These are phyloP conservation scores for Drosophila insularis DNA, from an alignment of 1,140 invertebrate species.

Conservation along the genomic window DNA sequence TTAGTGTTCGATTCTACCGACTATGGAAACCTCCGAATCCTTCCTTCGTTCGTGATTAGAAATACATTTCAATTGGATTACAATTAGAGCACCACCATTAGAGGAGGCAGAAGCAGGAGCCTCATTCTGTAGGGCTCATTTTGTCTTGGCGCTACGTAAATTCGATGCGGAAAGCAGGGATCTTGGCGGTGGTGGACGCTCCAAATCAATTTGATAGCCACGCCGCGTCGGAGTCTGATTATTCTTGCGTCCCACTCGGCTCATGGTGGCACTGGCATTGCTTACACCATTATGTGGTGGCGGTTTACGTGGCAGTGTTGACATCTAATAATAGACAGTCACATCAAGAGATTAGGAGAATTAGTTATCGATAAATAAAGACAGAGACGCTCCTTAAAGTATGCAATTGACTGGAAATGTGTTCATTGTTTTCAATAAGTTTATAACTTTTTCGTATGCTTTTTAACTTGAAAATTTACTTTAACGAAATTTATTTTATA, in stretches of 20 bases:
- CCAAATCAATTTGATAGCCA: constrained; percentile 65
- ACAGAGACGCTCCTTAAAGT: too few species aligned
- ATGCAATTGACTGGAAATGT: too few species aligned
- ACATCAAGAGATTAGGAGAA: neutral
- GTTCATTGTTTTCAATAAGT: too few species aligned
- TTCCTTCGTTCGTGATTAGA: constrained; percentile 53
- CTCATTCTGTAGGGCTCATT: constrained; percentile 29
- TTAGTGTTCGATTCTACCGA: neutral
- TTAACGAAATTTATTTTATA: too few species aligned
- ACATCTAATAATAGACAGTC: constrained; percentile 40
- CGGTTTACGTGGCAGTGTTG: constrained; percentile 73
- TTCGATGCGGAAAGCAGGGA: constrained; percentile 73
- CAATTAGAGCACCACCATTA: constrained; percentile 42
- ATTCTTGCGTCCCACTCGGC: constrained; percentile 57
- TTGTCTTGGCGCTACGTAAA: constrained; percentile 70
- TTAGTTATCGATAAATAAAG: constrained; percentile 6
- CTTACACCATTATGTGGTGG: constrained; percentile 61
- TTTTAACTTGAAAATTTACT: too few species aligned
- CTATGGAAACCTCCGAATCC: neutral
- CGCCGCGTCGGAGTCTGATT: constrained; percentile 34
- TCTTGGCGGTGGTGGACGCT: constrained; percentile 63
- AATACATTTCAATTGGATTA: constrained; percentile 43
- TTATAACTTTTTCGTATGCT: too few species aligned
- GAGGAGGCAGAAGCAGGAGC: constrained; percentile 26
- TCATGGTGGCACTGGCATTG: constrained; percentile 66